Evolutionary conservation across 2,888 invertebrate species (phyloP).

Genomic region (Caradrina kadenii): DNA sequence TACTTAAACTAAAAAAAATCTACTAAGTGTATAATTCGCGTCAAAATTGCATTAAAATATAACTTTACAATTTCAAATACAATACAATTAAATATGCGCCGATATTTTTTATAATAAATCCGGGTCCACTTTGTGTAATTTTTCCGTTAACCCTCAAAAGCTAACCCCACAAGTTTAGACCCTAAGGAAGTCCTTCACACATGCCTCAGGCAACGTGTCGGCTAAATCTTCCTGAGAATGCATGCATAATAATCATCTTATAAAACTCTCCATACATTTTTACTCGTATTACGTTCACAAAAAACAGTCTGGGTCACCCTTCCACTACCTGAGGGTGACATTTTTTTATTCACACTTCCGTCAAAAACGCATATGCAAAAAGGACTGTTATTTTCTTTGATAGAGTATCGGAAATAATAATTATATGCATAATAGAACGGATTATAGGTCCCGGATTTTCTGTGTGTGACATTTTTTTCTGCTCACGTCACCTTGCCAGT

Average conservation of each 20-base stretch:
- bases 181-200: constrained; percentile 81
- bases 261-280: constrained; percentile 77
- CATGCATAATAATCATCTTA: constrained; percentile 88
- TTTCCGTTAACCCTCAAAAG: constrained; percentile 77
- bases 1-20: too few species aligned
- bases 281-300: constrained; percentile 85
- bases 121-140: constrained; percentile 55
- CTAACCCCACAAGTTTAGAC: constrained; percentile 70
- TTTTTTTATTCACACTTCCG: constrained; percentile 90
- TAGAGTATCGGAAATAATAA: constrained; percentile 89
- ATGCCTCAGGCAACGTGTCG: constrained; percentile 79
- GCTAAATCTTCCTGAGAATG: constrained; percentile 89
- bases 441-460: constrained; percentile 84
- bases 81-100: constrained; percentile 43
- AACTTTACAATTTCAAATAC: constrained; percentile 7
- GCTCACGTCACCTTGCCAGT: constrained; percentile 87
- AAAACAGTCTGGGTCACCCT: constrained; percentile 85
- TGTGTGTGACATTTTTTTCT: constrained; percentile 83
- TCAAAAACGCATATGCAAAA: constrained; percentile 89
- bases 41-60: background rate
- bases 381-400: constrained; percentile 89
- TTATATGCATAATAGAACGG: constrained; percentile 90
- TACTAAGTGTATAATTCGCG: too few species aligned
- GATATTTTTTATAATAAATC: constrained; percentile 32
- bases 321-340: constrained; percentile 87